Percentiles rank a stretch among this genome's conserved stretches.
phyloP scores from a whole-genome alignment of 2,113 vertebrate species.

The Meriones unguiculatus region DNA sequence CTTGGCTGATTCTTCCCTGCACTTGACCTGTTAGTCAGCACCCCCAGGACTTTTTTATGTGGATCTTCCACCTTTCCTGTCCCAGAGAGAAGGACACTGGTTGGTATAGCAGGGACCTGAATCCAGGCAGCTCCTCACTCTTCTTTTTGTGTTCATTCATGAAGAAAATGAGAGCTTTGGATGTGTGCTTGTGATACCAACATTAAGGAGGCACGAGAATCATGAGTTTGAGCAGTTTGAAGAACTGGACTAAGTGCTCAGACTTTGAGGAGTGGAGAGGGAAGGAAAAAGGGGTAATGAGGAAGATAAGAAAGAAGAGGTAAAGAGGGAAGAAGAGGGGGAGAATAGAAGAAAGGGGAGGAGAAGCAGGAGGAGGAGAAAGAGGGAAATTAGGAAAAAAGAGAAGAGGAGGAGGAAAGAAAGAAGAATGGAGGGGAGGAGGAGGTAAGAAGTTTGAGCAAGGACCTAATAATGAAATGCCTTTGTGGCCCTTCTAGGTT shows the following conservation, averaged over 20 bases:
- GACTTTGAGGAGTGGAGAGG: neutral
- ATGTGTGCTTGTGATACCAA: neutral
- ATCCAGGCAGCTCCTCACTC: neutral
- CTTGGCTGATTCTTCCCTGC: neutral
- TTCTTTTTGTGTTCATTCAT: conserved; percentile 22
- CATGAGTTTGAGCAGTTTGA: neutral
- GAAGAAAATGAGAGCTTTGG: neutral
- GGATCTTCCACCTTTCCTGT: neutral
- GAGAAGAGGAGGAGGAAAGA: neutral
- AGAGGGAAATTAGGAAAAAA: no score
- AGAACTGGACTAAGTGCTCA: neutral
- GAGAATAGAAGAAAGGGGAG: no score
- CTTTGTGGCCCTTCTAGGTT: neutral
- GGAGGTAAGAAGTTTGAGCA: neutral
- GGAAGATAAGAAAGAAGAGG: neutral
- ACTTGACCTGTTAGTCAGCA: neutral
- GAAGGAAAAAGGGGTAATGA: no score
- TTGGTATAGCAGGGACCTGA: neutral
- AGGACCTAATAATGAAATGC: neutral
- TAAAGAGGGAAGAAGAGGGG: neutral
- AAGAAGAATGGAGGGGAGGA: no score
- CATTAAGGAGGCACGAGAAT: neutral
- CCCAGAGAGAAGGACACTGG: neutral
- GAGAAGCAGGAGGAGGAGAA: no score
- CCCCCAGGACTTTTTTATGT: neutral